phyloP scores from a whole-genome alignment of 2,797 vertebrate genomes.

The Epinephelus malabaricus region DNA sequence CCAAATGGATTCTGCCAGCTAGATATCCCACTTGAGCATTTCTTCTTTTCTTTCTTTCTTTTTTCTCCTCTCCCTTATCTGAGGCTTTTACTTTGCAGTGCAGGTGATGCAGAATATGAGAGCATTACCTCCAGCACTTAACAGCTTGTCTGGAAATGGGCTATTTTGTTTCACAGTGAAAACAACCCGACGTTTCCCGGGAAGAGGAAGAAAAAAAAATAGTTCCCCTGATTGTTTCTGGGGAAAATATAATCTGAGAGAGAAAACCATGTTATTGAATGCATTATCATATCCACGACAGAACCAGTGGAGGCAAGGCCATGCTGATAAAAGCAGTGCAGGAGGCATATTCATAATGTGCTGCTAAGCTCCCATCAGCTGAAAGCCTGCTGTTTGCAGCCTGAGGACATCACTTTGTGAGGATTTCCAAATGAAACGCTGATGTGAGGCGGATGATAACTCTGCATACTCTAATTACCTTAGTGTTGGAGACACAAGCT shows the following conservation, averaged over 20 bases:
- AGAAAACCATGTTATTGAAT: slow-evolving; percentile 63
- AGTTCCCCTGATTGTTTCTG: slow-evolving; percentile 56
- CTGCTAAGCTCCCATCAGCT: slow-evolving; percentile 48
- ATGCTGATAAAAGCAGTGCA: slow-evolving; percentile 54
- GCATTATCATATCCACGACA: slow-evolving; percentile 52
- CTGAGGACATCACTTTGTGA: slow-evolving; percentile 55
- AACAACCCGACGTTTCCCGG: slow-evolving; percentile 42
- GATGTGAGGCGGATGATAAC: slow-evolving; percentile 44
- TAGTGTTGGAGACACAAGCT: slow-evolving; percentile 8
- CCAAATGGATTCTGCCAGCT: slow-evolving; percentile 72
- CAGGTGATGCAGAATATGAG: slow-evolving; percentile 57
- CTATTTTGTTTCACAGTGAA: slow-evolving; percentile 66
- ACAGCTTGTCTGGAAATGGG: slow-evolving; percentile 67
- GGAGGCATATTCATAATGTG: slow-evolving; percentile 78
- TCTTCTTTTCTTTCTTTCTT: slow-evolving; percentile 30
- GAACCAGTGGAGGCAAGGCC: slow-evolving; percentile 35
- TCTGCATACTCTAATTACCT: slow-evolving; percentile 46
- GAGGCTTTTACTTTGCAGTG: slow-evolving; percentile 42
- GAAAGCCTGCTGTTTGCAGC: slow-evolving; percentile 46
- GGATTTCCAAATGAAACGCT: slow-evolving; percentile 48
- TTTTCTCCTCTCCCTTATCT: slow-evolving; percentile 13
- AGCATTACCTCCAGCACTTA: slow-evolving; percentile 74
- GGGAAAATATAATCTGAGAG: slow-evolving; percentile 58
- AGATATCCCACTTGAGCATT: slow-evolving; percentile 65
- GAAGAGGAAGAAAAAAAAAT: slow-evolving; percentile 29